Conservation (phyloP, 2,113 vertebrate species). For the Azemiops feae region DNA sequence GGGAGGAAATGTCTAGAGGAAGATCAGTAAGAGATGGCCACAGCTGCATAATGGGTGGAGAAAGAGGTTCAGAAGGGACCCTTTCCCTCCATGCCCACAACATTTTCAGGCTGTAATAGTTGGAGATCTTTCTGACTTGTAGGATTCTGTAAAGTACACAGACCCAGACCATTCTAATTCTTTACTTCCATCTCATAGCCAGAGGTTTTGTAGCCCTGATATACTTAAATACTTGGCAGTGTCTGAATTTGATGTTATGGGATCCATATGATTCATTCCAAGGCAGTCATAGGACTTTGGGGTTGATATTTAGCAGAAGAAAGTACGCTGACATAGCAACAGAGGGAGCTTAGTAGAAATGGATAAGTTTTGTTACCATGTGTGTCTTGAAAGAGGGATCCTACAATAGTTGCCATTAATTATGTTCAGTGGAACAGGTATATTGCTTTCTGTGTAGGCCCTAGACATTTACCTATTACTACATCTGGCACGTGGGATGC, state of each 20-base stretch:
- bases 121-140: too few species aligned
- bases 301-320: not conserved
- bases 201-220: too few species aligned
- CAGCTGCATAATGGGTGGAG: too few species aligned
- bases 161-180: not conserved
- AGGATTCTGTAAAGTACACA: too few species aligned
- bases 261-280: not conserved
- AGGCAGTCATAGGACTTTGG: not conserved
- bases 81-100: too few species aligned
- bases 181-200: not conserved
- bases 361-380: not conserved
- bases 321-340: not conserved
- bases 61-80: too few species aligned
- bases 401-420: not conserved
- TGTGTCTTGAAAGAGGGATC: not conserved
- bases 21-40: not conserved
- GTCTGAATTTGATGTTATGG: not conserved
- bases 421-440: not conserved
- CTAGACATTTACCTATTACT: not conserved
- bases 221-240: not conserved
- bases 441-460: not conserved
- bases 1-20: not conserved
- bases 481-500: not conserved
- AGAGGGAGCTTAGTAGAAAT: not conserved
- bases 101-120: too few species aligned